These are phyloP conservation scores for Nyctibius grandis DNA, from an alignment of 2,797 vertebrate species.

Conservation along the genomic window DNA sequence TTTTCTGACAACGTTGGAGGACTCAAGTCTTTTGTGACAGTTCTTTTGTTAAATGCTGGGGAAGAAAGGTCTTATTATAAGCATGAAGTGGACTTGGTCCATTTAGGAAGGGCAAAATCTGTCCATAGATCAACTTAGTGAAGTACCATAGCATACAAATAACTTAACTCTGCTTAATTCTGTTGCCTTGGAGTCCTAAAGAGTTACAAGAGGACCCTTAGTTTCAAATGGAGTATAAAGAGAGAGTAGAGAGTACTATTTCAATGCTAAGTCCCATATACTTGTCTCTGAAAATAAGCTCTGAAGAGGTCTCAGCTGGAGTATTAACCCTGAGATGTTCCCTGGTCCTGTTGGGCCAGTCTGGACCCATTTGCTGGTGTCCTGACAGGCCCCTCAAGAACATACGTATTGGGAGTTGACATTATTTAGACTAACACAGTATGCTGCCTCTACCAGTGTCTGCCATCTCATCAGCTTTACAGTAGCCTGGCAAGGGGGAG, in stretches of 20 bases:
- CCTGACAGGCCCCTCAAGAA: background rate
- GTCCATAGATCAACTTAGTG: background rate
- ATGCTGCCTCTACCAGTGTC: background rate
- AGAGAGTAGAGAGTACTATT: background rate
- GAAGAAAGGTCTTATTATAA: background rate
- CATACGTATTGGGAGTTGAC: background rate
- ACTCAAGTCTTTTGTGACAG: background rate
- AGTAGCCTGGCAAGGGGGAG: background rate
- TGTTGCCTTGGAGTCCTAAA: background rate
- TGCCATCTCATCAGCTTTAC: background rate
- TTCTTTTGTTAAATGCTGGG: background rate
- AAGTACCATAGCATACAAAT: background rate
- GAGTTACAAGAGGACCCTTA: background rate
- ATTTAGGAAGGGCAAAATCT: background rate
- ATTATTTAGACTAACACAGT: background rate
- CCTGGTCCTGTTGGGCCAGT: background rate
- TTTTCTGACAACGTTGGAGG: background rate
- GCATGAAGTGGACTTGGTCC: background rate
- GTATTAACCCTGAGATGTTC: background rate
- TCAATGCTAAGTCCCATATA: background rate
- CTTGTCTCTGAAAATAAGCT: background rate
- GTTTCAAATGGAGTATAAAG: background rate
- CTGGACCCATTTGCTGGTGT: background rate
- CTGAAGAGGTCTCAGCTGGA: background rate
- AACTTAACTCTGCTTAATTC: background rate